Evolutionary conservation across 2,888 invertebrate genomes (phyloP).

Genomic region (Cheilosia soror): DNA sequence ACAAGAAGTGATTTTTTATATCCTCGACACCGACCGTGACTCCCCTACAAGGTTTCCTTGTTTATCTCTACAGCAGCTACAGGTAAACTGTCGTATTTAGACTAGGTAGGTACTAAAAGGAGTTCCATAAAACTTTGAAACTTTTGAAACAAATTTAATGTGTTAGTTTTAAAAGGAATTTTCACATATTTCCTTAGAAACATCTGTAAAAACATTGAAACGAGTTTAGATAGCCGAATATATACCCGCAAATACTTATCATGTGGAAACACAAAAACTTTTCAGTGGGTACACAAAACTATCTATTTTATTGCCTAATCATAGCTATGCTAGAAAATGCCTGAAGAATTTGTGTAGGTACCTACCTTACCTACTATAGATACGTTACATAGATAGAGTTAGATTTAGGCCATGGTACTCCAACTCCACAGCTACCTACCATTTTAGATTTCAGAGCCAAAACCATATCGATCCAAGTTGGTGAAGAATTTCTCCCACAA

Average conservation of each 20-base stretch:
- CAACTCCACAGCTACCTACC: not conserved
- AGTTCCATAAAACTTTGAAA: no score
- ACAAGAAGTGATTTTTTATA: no score
- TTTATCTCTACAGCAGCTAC: no score
- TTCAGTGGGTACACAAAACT: not conserved
- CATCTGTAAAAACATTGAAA: slow-evolving; percentile 1
- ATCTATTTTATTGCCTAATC: not conserved
- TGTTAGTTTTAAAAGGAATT: not conserved
- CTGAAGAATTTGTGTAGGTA: not conserved
- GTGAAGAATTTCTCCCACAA: not conserved
- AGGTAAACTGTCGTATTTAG: no score
- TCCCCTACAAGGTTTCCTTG: no score
- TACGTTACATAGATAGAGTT: not conserved
- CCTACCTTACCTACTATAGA: no score
- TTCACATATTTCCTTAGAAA: not conserved
- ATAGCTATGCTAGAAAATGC: not conserved
- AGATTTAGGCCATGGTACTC: not conserved
- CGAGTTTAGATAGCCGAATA: not conserved
- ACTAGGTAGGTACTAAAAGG: no score
- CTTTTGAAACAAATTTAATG: no score
- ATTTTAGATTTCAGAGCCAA: slow-evolving; percentile 10
- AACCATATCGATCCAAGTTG: slow-evolving; percentile 1
- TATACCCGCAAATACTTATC: not conserved
- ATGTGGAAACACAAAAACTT: not conserved
- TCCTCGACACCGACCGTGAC: no score